Conservation (phyloP, 2,888 invertebrate species). For the Rotaria sp. region DNA sequence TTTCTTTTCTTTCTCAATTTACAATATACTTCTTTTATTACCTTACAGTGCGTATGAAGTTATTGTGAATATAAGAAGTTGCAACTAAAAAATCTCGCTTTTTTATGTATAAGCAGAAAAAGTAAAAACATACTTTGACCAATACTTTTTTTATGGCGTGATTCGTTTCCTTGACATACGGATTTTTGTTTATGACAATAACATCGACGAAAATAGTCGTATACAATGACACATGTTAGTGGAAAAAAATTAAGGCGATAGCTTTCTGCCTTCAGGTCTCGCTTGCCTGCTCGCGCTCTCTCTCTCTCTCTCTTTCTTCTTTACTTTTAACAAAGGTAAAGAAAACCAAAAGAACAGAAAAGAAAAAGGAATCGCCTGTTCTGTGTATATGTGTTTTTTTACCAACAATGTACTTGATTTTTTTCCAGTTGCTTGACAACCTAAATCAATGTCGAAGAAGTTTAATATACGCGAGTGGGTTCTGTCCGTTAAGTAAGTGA, state of each 20-base stretch:
- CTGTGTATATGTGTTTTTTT: neutral
- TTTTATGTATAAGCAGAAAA: neutral
- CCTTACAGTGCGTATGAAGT: neutral
- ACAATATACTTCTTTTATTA: neutral
- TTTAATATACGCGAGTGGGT: constrained; percentile 18
- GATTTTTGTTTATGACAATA: neutral
- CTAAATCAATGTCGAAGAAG: constrained; percentile 4
- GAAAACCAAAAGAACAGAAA: neutral
- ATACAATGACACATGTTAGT: neutral
- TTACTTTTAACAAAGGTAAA: neutral
- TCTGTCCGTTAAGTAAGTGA: neutral
- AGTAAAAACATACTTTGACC: neutral
- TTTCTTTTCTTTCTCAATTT: neutral
- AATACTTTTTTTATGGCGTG: neutral
- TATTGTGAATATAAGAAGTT: neutral
- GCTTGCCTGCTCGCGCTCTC: neutral
- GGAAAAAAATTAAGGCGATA: neutral
- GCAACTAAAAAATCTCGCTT: neutral
- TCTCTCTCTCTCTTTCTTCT: neutral
- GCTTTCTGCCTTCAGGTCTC: neutral
- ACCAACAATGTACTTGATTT: neutral
- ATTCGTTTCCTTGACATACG: neutral
- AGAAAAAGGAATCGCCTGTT: neutral
- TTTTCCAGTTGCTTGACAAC: constrained; percentile 6
- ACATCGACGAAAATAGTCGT: neutral